These are phyloP conservation scores for Motacilla alba DNA, from an alignment of 2,113 vertebrate genomes.

Conservation along the genomic window DNA sequence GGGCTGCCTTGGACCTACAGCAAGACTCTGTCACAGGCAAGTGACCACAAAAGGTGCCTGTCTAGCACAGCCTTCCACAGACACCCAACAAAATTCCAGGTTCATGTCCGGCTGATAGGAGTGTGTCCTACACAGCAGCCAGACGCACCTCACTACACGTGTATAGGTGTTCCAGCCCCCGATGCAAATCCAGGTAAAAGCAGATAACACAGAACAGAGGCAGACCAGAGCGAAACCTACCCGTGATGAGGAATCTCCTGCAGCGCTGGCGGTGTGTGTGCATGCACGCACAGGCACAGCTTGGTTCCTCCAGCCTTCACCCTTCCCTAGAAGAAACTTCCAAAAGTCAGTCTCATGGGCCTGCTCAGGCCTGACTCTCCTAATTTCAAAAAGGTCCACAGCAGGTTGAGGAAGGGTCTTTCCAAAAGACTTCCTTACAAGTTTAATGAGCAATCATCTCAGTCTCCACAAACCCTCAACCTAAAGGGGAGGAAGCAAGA, in stretches of 20 bases:
- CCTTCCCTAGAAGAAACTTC: neutral
- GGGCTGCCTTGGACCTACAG: neutral
- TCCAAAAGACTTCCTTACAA: neutral
- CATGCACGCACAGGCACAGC: accelerated
- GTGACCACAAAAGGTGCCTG: neutral
- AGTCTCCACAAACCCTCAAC: neutral
- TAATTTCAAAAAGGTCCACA: neutral
- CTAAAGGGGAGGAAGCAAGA: neutral
- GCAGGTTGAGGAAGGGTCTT: neutral
- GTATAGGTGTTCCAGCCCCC: neutral
- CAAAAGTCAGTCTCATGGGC: neutral
- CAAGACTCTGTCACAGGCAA: neutral
- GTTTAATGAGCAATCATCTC: neutral
- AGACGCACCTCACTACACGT: accelerated
- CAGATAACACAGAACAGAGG: neutral
- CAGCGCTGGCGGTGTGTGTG: accelerated
- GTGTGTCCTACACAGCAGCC: neutral
- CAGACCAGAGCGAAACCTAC: neutral
- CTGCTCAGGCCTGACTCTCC: neutral
- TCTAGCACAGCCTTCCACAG: neutral
- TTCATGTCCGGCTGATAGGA: neutral
- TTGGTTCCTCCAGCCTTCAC: neutral
- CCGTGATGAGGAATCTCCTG: accelerated
- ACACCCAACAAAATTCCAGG: neutral
- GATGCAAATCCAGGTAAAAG: neutral